Conservation (phyloP, 2,888 invertebrate genomes). For the Dolichopus griseipennis region DNA sequence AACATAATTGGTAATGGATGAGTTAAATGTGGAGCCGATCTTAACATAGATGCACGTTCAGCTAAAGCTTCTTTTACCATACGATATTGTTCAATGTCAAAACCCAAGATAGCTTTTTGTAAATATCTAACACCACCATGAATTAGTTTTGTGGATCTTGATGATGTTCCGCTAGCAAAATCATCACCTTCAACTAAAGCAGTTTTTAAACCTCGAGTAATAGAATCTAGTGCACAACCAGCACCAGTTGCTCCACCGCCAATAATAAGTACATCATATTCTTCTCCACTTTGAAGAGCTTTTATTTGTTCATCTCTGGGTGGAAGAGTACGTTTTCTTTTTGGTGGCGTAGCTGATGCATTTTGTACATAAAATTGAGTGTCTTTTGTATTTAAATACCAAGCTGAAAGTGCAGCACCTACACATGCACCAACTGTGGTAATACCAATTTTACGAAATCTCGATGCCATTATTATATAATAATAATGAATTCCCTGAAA, state of each 20-base stretch:
- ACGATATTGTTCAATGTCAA: slow-evolving; percentile 92
- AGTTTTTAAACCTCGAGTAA: slow-evolving; percentile 88
- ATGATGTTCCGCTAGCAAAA: slow-evolving; percentile 92
- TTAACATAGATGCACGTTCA: slow-evolving; percentile 88
- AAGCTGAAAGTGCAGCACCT: slow-evolving; percentile 38
- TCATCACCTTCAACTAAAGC: slow-evolving; percentile 93
- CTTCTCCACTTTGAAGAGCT: slow-evolving; percentile 63
- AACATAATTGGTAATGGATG: slow-evolving; percentile 96
- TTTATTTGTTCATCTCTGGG: slow-evolving; percentile 70
- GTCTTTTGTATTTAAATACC: slow-evolving; percentile 34
- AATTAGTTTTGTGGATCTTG: slow-evolving; percentile 93
- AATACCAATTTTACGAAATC: slow-evolving; percentile 39
- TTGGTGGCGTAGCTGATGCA: slow-evolving; percentile 36
- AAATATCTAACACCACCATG: slow-evolving; percentile 97
- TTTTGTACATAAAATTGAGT: slow-evolving; percentile 33
- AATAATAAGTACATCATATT: slow-evolving; percentile 87
- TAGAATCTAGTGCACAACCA: slow-evolving; percentile 91
- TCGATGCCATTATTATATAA: slow-evolving; percentile 36
- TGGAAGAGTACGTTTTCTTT: slow-evolving; percentile 64
- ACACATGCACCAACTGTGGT: slow-evolving; percentile 39
- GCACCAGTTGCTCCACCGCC: slow-evolving; percentile 97
- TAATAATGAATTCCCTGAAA: neutral
- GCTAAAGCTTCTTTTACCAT: slow-evolving; percentile 98
- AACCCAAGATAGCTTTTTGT: slow-evolving; percentile 87
- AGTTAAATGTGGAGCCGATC: slow-evolving; percentile 93